phyloP scores from a whole-genome alignment of 1,140 invertebrate genomes.

The Zaprionus lachaisei region DNA sequence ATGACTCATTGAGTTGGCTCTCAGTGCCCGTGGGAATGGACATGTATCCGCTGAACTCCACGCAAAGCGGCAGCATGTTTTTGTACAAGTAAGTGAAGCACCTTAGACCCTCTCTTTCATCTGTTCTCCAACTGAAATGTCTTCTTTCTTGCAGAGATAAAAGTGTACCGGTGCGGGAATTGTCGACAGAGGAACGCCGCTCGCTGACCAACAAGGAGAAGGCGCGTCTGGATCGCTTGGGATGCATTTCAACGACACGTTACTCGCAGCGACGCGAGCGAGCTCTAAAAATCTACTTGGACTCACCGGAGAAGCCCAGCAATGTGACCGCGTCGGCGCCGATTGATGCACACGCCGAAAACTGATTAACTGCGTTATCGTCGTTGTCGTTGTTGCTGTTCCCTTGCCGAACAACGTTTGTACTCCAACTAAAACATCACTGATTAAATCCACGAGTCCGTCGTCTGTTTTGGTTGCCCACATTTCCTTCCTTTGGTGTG shows the following conservation, averaged over 20 bases:
- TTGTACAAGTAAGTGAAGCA: conserved; percentile 75
- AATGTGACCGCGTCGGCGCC: conserved; percentile 68
- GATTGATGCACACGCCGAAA: conserved; percentile 63
- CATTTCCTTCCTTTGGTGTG: not conserved
- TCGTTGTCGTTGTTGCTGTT: not conserved
- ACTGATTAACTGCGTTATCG: conserved; percentile 33
- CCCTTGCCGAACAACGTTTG: not conserved
- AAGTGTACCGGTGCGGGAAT: conserved; percentile 86
- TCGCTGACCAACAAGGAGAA: conserved; percentile 88
- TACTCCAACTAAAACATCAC: conserved; percentile 24
- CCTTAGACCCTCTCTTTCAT: no score
- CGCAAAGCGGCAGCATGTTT: conserved; percentile 72
- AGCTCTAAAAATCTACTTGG: conserved; percentile 91
- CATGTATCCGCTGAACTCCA: conserved; percentile 67
- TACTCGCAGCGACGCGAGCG: conserved; percentile 88
- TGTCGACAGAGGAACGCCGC: conserved; percentile 87
- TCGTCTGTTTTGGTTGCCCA: conserved; percentile 4
- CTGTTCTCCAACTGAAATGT: conserved; percentile 1
- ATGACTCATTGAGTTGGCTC: conserved; percentile 68
- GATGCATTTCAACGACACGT: conserved; percentile 79
- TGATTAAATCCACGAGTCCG: conserved; percentile 13
- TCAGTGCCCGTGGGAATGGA: conserved; percentile 63
- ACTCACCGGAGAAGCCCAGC: conserved; percentile 83
- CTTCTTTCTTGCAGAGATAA: conserved; percentile 86
- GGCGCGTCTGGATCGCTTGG: conserved; percentile 83